A percentile compares a stretch with the other conserved stretches of the same genome.
These are phyloP conservation scores for Cetonia aurata DNA, from an alignment of 2,888 invertebrate species.

Conservation along the genomic window DNA sequence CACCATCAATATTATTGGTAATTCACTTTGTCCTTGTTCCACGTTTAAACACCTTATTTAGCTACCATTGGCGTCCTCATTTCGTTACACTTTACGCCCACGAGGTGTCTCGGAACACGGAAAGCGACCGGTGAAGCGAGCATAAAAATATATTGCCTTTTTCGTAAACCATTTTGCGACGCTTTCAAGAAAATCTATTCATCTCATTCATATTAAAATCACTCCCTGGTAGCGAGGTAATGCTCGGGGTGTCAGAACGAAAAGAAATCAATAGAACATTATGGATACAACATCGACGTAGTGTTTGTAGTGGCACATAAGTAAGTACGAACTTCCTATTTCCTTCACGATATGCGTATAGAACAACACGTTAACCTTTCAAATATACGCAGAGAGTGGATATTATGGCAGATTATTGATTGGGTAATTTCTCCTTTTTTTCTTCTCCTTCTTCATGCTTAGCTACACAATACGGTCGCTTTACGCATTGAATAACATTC, in stretches of 20 bases:
- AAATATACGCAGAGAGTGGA: conserved; percentile 1
- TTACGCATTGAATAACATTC: conserved; percentile 28
- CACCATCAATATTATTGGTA: too few species aligned
- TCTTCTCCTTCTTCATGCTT: neutral
- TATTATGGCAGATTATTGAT: conserved; percentile 32
- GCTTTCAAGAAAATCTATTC: conserved; percentile 22
- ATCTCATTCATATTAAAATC: conserved; percentile 40
- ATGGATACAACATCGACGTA: conserved; percentile 1
- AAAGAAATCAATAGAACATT: conserved; percentile 33
- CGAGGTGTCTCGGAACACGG: neutral
- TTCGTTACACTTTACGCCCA: too few species aligned
- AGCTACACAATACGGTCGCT: neutral
- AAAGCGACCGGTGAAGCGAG: conserved; percentile 22
- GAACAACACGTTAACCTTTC: too few species aligned
- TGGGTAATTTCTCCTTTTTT: conserved; percentile 20
- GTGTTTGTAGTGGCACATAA: conserved; percentile 13
- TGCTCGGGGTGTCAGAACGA: neutral
- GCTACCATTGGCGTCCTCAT: too few species aligned
- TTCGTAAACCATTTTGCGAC: conserved; percentile 31
- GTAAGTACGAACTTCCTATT: neutral
- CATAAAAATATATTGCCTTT: conserved; percentile 35
- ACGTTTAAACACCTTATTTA: too few species aligned
- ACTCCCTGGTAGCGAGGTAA: neutral
- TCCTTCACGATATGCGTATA: neutral
- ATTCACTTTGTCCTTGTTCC: too few species aligned